Conservation (phyloP, 2,888 invertebrate genomes). For the Bruchidius siliquastri region DNA sequence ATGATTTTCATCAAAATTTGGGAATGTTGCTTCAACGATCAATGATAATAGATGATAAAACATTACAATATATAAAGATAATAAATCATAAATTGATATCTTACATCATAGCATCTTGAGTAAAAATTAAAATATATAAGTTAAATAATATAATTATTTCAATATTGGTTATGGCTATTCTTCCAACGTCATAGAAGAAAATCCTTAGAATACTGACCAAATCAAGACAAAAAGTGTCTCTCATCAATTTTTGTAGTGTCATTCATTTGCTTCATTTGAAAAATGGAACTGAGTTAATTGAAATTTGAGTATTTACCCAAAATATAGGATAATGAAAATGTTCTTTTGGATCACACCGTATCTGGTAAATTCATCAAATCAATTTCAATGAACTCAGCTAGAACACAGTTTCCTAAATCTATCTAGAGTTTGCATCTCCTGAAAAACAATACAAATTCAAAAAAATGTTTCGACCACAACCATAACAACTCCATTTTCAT, state of each 20-base stretch:
- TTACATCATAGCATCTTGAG: not conserved
- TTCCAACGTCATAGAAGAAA: not conserved
- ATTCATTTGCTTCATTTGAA: not conserved
- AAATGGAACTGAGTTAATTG: not conserved
- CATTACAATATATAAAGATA: not conserved
- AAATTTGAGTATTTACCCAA: too few species aligned
- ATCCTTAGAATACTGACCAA: not conserved
- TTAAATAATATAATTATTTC: not conserved
- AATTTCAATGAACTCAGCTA: too few species aligned
- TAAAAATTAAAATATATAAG: not conserved
- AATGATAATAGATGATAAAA: not conserved
- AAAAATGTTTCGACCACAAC: too few species aligned
- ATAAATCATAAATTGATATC: not conserved
- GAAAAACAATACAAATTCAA: too few species aligned
- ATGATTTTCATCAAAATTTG: conserved; percentile 18
- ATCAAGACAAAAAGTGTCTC: not conserved
- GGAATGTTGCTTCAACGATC: not conserved
- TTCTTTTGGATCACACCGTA: too few species aligned
- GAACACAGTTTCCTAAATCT: too few species aligned
- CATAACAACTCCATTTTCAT: too few species aligned
- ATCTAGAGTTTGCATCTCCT: too few species aligned
- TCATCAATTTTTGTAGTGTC: not conserved
- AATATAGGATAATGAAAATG: too few species aligned
- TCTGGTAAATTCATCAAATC: too few species aligned
- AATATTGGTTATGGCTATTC: not conserved